Base-by-base conservation (phyloP, 2,888 invertebrate species). In the Drosophila demipolita region DNA sequence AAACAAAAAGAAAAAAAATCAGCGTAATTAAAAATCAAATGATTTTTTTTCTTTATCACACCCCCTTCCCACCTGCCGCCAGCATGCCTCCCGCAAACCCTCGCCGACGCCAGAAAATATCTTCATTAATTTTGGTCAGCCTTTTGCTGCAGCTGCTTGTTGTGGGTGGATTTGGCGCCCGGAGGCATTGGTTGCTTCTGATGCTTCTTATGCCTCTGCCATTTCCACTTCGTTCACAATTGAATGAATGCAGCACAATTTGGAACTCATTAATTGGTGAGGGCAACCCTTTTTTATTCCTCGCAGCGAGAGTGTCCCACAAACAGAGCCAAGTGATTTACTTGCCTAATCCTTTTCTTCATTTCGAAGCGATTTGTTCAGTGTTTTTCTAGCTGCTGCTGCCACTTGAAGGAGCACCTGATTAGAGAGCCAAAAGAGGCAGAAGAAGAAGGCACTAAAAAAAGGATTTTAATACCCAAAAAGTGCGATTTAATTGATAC, bases 21-120 rank as follows among this genome's bases (percentile, higher is more conserved):
- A 79, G 86, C 87, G 89, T 87, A 87, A 87, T 87, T 87, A 87
- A 87, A 87, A 87, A 87, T 87, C 87, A 87, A 87, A 87, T 87
- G 88, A 87, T 89, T 89, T 87, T 81, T 77, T 77, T 75, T 58
- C 64, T 49, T 50, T 49, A 49, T 26, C 49, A 26, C 57, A 40
- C 17, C 53, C 36, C 53, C 20, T 23, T 17, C 60, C 53, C 12
- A 11, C 29, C 26, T n/a, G 8, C 15, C 45, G 9, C 45, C 52
- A 15, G 35, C 5, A 57, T 20, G 35, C 33, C 23, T 23, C 49
- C 62, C 55, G 50, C 61, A 61, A 62, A 60, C 77, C 68, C 77
- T 73, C 73, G 9, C n/a, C n/a, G 72, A 66, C 71, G 79, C 73
- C 76, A 83, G 82, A 73, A 86, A 87, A 87, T 87, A 87, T 89